Evolutionary conservation across 2,888 invertebrate genomes (phyloP).

Genomic region (Pseudolycoriella hygida): DNA sequence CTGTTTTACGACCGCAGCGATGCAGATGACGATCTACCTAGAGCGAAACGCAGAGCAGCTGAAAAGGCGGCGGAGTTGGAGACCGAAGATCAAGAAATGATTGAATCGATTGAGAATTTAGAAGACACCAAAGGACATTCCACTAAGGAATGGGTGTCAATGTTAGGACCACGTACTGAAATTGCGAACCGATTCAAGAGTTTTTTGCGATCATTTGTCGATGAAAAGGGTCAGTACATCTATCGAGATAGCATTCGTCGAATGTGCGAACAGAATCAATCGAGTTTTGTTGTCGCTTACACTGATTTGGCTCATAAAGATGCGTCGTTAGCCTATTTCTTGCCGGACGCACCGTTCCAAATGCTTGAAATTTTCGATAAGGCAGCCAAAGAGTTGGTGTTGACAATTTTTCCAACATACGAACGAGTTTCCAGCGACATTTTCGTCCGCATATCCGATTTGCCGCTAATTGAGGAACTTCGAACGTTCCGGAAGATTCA

Average conservation of each 20-base stretch:
- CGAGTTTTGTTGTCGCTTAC: conserved; percentile 87
- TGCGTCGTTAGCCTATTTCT: conserved; percentile 87
- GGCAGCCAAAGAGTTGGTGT: conserved; percentile 82
- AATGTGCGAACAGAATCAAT: conserved; percentile 86
- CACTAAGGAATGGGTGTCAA: conserved; percentile 90
- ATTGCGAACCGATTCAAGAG: conserved; percentile 88
- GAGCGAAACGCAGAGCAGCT: conserved; percentile 58
- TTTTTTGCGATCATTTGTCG: conserved; percentile 78
- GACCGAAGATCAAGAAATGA: conserved; percentile 58
- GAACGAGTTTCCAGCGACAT: conserved; percentile 86
- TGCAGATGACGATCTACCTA: conserved; percentile 46
- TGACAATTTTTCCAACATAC: conserved; percentile 90
- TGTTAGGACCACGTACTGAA: conserved; percentile 89
- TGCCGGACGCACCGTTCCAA: conserved; percentile 94
- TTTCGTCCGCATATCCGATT: conserved; percentile 84
- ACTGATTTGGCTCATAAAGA: conserved; percentile 77
- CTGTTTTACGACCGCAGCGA: conserved; percentile 64
- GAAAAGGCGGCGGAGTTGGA: conserved; percentile 58
- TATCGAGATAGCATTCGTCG: conserved; percentile 84
- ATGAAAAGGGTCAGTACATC: conserved; percentile 69
- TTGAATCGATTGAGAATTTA: conserved; percentile 93
- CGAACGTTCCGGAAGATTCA: conserved; percentile 78
- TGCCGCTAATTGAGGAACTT: conserved; percentile 91
- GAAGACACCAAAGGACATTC: conserved; percentile 94
- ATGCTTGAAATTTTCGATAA: conserved; percentile 94